A percentile compares a stretch with the other conserved stretches of the same genome.
Evolutionary conservation across 2,113 vertebrate species (phyloP).

Genomic region (Microtus montanus): DNA sequence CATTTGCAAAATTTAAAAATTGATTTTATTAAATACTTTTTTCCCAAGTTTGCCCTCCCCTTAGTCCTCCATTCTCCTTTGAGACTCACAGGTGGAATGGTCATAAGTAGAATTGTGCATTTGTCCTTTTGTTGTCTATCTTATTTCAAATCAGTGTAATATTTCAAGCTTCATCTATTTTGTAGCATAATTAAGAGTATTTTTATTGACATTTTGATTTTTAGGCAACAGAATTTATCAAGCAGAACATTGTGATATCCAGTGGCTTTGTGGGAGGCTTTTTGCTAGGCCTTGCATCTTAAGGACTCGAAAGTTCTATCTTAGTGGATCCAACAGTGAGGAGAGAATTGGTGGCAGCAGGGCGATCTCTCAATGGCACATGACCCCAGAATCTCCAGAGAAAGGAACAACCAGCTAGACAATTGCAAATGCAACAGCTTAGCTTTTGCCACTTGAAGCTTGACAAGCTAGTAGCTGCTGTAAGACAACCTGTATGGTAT

Average conservation of each 20-base stretch:
- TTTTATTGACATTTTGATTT: constrained; percentile 72
- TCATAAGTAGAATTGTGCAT: constrained; percentile 7
- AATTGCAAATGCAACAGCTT: constrained; percentile 78
- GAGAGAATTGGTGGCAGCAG: constrained; percentile 57
- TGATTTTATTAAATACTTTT: constrained; percentile 3
- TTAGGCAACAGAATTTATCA: constrained; percentile 97
- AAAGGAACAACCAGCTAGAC: constrained; percentile 70
- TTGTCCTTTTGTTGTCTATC: constrained; percentile 16
- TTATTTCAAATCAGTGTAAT: background rate
- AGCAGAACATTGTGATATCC: constrained; percentile 97
- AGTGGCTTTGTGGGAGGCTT: constrained; percentile 98
- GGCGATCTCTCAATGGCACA: constrained; percentile 40
- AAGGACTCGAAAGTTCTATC: constrained; percentile 75
- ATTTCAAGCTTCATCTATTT: background rate
- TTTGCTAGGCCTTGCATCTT: constrained; percentile 96
- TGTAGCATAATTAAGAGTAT: constrained; percentile 52
- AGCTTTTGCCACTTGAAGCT: constrained; percentile 83
- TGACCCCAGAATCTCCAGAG: constrained; percentile 64
- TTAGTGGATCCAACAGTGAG: background rate
- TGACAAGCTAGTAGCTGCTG: constrained; percentile 83
- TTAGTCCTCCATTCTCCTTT: background rate
- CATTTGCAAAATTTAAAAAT: constrained; percentile 47
- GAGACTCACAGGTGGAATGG: background rate
- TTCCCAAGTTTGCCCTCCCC: background rate
- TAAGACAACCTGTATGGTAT: constrained; percentile 79